A percentile compares a stretch with the other conserved stretches of the same genome.
Conservation (phyloP, 1,140 invertebrate species). For the Holotrichia oblita region DNA sequence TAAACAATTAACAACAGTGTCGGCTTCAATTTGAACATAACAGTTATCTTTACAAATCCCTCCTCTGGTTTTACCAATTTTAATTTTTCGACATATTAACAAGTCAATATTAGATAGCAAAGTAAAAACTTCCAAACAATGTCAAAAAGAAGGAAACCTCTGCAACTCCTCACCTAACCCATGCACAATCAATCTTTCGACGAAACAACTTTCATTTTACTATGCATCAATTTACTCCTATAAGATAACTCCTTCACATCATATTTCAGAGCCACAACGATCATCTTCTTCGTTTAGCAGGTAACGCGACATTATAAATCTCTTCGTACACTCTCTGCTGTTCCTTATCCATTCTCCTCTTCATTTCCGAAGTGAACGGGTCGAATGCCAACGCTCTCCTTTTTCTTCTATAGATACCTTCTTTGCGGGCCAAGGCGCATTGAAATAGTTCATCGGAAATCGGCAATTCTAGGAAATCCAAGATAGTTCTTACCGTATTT, state of each 20-base stretch:
- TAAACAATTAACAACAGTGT: too few species aligned
- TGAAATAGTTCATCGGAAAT: constrained; percentile 65
- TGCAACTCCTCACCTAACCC: neutral
- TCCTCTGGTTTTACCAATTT: too few species aligned
- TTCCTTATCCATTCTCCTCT: constrained; percentile 62
- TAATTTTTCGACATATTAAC: too few species aligned
- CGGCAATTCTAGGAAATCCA: constrained; percentile 70
- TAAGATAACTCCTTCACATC: neutral
- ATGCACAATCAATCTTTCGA: neutral
- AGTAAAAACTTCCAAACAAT: neutral
- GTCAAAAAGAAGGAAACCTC: neutral
- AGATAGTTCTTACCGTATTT: constrained; percentile 65
- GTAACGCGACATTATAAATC: constrained; percentile 58
- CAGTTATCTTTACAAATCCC: too few species aligned
- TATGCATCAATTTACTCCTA: too few species aligned
- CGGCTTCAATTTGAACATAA: too few species aligned
- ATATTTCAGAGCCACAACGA: neutral
- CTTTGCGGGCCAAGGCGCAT: constrained; percentile 69
- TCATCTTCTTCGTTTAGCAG: constrained; percentile 43
- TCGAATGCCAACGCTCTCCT: constrained; percentile 73
- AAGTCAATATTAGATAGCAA: too few species aligned
- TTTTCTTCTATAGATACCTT: constrained; percentile 76
- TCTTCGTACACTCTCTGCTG: constrained; percentile 63
- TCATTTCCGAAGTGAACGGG: constrained; percentile 72
- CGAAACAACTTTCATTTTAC: too few species aligned